phyloP scores from a whole-genome alignment of 2,113 vertebrate genomes.

The Nothoprocta pentlandii region DNA sequence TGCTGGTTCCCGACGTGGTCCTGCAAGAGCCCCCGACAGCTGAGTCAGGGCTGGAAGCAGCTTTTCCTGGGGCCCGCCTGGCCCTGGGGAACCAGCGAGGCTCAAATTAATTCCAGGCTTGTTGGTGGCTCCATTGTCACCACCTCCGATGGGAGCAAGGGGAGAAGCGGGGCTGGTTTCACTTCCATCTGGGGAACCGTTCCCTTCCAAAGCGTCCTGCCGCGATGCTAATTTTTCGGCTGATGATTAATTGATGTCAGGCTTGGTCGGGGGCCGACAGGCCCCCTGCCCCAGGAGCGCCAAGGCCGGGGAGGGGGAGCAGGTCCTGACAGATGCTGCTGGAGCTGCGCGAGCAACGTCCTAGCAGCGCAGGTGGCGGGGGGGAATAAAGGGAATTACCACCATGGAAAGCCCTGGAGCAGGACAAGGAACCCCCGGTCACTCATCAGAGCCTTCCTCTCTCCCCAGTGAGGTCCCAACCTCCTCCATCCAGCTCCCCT shows the following conservation, averaged over 20 bases:
- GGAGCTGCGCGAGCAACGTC: constrained; percentile 28
- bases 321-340: constrained; percentile 65
- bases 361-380: neutral
- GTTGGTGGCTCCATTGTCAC: constrained; percentile 21
- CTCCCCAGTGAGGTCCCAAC: too few species aligned
- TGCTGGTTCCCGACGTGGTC: rapidly evolving
- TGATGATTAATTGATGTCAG: constrained; percentile 72
- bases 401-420: constrained; percentile 22
- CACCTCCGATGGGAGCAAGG: neutral
- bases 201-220: constrained; percentile 6
- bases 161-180: constrained; percentile 48
- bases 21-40: neutral
- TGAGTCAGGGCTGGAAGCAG: neutral
- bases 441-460: neutral
- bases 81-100: neutral
- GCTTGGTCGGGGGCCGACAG: constrained; percentile 27
- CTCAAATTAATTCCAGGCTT: neutral
- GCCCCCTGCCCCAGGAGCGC: constrained; percentile 17
- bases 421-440: neutral
- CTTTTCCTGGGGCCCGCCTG: neutral
- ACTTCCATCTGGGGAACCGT: constrained; percentile 65
- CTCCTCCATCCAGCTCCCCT: neutral
- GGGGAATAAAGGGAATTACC: constrained; percentile 25
- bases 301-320: neutral
- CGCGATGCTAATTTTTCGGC: constrained; percentile 56